A percentile compares a stretch with the other conserved stretches of the same genome.
phyloP scores from a whole-genome alignment of 2,888 invertebrate species.

The Andrena trimmerana region DNA sequence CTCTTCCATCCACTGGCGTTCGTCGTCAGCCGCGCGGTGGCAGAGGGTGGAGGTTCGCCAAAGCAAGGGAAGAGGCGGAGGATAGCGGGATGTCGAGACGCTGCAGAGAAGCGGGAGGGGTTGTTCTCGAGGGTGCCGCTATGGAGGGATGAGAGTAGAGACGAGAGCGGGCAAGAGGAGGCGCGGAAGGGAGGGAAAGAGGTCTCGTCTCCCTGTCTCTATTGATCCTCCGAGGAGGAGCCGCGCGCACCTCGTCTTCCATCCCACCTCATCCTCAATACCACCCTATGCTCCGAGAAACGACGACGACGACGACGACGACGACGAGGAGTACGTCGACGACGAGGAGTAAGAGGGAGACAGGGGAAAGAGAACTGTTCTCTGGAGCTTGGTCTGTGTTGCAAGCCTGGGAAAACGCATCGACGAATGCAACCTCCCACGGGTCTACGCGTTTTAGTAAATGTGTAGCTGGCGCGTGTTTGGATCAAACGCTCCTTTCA shows the following conservation, averaged over 20 bases:
- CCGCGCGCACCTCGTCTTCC: conserved; percentile 84
- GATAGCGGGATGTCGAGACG: conserved; percentile 69
- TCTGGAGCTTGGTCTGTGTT: conserved; percentile 47
- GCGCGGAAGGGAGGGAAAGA: conserved; percentile 78
- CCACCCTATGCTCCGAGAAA: conserved; percentile 69
- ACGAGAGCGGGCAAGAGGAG: conserved; percentile 58
- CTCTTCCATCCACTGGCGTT: conserved; percentile 27
- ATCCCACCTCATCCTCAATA: conserved; percentile 80
- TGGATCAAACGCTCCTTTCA: conserved; percentile 48
- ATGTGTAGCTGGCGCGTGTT: conserved; percentile 47
- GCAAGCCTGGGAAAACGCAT: conserved; percentile 59
- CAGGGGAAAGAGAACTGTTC: conserved; percentile 64
- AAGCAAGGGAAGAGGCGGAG: conserved; percentile 65
- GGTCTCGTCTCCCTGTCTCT: conserved; percentile 85
- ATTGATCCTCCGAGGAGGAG: conserved; percentile 85
- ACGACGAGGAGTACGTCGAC: conserved; percentile 30
- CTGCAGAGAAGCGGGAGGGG: conserved; percentile 64
- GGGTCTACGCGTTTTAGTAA: conserved; percentile 33
- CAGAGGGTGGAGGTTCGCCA: conserved; percentile 37
- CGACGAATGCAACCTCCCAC: conserved; percentile 54
- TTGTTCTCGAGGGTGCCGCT: conserved; percentile 67
- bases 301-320: conserved; percentile 51
- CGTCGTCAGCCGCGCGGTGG: conserved; percentile 31
- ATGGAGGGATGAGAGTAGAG: conserved; percentile 65
- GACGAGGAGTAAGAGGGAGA: conserved; percentile 39